These are phyloP conservation scores for Exephanes ischioxanthus DNA, from an alignment of 2,888 invertebrate species.

Conservation along the genomic window DNA sequence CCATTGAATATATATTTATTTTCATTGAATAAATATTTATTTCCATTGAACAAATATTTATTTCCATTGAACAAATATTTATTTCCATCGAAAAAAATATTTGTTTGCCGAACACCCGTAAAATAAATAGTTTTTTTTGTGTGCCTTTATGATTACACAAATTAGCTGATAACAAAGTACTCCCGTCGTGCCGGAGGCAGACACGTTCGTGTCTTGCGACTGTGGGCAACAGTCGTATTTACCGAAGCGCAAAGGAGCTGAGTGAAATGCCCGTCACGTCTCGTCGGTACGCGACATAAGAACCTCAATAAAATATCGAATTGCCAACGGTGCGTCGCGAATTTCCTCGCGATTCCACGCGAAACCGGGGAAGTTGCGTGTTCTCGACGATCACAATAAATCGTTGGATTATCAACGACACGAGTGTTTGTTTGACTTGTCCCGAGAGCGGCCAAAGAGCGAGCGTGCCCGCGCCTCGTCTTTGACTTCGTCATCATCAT, in stretches of 20 bases:
- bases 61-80: no score
- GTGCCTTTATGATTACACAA: neutral
- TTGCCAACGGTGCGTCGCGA: conserved; percentile 37
- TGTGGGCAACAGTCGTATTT: conserved; percentile 16
- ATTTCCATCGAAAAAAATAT: no score
- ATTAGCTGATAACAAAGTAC: neutral
- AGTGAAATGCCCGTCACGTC: conserved; percentile 56
- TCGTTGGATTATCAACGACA: conserved; percentile 40
- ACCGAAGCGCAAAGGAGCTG: conserved; percentile 43
- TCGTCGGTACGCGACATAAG: conserved; percentile 37
- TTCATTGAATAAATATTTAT: no score
- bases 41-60: no score
- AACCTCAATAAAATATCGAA: conserved; percentile 56
- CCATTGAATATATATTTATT: no score
- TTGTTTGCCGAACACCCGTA: no score
- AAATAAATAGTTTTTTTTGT: neutral
- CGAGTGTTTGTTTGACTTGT: neutral
- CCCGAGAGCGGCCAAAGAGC: neutral
- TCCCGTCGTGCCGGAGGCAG: neutral
- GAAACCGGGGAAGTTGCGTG: conserved; percentile 37
- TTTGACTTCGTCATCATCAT: conserved; percentile 37
- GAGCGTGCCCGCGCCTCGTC: neutral
- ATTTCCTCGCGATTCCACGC: conserved; percentile 42
- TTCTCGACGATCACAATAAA: conserved; percentile 42
- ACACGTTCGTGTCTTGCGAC: neutral